Evolutionary conservation across 2,888 invertebrate genomes (phyloP), one percentile per base, ranked within the genome.

Genomic region (Venusia cambrica): DNA sequence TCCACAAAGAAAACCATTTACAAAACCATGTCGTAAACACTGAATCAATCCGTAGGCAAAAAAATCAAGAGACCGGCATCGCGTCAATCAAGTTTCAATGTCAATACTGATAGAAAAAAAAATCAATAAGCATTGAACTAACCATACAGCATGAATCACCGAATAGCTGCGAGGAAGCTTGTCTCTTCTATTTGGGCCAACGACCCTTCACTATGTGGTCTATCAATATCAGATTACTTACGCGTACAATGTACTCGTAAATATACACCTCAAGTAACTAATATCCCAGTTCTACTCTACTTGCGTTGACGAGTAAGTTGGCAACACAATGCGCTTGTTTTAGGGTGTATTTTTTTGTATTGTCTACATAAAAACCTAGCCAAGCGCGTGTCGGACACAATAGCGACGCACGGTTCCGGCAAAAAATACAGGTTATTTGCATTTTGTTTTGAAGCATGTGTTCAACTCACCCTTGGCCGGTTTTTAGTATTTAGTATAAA

Each of bases 131-230:
- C 25, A 41, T 35, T 40, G 28, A 39, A 38, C 30, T 30, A 30
- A 41, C 37, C 52, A 56, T 54, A 55, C 43, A 51, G 39, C 50
- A 53, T 61, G 57, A 63, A 41, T 61, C 56, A 42, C 37, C 31
- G 27, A 42, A 51, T 45, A 48, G 43, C 19, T 39, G 33, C n/a
- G n/a, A n/a, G n/a, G n/a, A n/a, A 48, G 54, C 27, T 52, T 60
- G 56, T 61, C 57, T 51, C 55, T 47, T 65, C 62, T 51, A 77
- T 78, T 71, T 76, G 57, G 76, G 75, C 47, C 77, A 55, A 57
- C 62, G 77, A 77, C 75, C 77, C 55, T 60, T 39, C 57, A 46
- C 60, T 73, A 74, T 62, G 51, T 52, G 46, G 48, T 43, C 55
- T 52, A 58, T 50, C 48, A n/a, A n/a, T n/a, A 40, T 64, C 48